Evolutionary conservation across 1,140 invertebrate genomes (phyloP), one percentile per base, ranked within the genome.

Genomic region (Cyphomyrmex costatus): DNA sequence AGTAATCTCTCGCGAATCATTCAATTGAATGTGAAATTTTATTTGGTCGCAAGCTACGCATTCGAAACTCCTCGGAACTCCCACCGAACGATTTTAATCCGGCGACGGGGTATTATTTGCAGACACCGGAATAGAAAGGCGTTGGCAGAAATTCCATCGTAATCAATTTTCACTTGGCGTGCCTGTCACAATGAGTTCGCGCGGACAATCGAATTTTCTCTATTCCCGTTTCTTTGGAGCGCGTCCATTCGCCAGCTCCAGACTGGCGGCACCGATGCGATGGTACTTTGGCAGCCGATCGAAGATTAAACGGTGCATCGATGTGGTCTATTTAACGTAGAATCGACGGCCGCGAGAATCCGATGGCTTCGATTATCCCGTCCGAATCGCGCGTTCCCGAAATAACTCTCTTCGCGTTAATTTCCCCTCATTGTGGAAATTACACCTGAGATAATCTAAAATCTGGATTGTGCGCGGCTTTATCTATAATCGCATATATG

Each of bases 161-260:
- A 66, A 86, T 80, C 84, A 79, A 79, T 86, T 82, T 82, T 82
- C 79, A 56, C 66, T 73, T 33, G 79, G 79, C 79, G 53, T n/a
- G 33, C 51, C 33, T 71, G 78, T 82, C 79, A 33, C 79, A 83
- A 88, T 89, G 92, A 92, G 88, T 86, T 92, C 89, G 91, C 91
- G 89, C 92, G 89, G 90, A 91, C 80, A 88, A 92, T 88, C 86
- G 90, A 90, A 90, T 90, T 87, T 90, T 91, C 85, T 76, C 85
- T 53, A 73, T 51, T 56, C 42, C 46, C 88, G 71, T 86, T 87
- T 90, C 86, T 91, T 85, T 73, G 30, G 65, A 68, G 36, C 79
- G 42, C 36, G 27, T 60, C 68, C 68, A 60, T 60, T 73, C 66
- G 65, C 30, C 12, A n/a, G 3, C 65, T 58, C 10, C 60, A 36